These are phyloP conservation scores for Microcebus jonahi DNA, from an alignment of 2,113 vertebrate genomes.

Conservation along the genomic window DNA sequence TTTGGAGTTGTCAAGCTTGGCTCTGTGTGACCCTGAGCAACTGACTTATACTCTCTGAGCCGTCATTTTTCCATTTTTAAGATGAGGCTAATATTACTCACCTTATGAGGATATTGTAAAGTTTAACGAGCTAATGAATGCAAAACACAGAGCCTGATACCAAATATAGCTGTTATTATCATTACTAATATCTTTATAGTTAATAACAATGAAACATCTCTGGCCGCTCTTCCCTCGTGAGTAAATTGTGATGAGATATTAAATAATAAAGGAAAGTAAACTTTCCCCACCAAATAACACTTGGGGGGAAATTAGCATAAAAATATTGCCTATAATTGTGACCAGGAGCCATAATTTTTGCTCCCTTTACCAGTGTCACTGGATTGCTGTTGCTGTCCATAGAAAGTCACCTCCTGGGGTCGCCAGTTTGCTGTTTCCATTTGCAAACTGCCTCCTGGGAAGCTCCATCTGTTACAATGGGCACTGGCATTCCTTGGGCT, in stretches of 20 bases:
- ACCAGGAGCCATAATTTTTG: neutral
- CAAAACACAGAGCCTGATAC: neutral
- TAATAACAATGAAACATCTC: slow-evolving; percentile 51
- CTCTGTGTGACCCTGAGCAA: neutral
- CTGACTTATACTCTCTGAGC: neutral
- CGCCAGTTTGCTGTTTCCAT: neutral
- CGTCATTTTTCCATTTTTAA: slow-evolving; percentile 32
- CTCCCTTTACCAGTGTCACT: neutral
- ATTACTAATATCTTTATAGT: slow-evolving; percentile 40
- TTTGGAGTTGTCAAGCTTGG: neutral
- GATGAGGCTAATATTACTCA: neutral
- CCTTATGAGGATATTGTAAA: neutral
- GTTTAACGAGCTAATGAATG: slow-evolving; percentile 54
- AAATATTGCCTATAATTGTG: neutral
- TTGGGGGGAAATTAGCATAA: neutral
- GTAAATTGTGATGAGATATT: slow-evolving; percentile 15
- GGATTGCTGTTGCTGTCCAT: neutral
- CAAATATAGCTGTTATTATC: slow-evolving; percentile 6
- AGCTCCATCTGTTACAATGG: slow-evolving; percentile 9
- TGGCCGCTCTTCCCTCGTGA: neutral
- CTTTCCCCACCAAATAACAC: neutral
- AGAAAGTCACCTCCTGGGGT: neutral
- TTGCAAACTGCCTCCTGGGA: slow-evolving; percentile 24
- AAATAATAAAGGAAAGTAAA: neutral
- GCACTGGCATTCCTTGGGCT: neutral